Evolutionary conservation across 2,113 vertebrate genomes (phyloP).

Genomic region (Corythoichthys intestinalis): DNA sequence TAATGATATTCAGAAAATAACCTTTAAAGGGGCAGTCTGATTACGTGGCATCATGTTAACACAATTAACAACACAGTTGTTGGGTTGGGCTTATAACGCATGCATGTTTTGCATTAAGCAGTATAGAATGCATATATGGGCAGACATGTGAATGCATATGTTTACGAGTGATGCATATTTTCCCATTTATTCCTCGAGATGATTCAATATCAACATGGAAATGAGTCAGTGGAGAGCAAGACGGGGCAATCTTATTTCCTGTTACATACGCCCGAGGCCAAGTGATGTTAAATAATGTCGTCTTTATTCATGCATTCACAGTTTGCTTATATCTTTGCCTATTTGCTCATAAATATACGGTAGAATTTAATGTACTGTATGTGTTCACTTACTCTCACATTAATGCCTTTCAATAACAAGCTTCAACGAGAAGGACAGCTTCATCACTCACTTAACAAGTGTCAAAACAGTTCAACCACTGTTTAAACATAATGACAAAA

Average conservation of each 20-base stretch:
- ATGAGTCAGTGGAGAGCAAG: constrained; percentile 40
- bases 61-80: constrained; percentile 17
- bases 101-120: constrained; percentile 1
- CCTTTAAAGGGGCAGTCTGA: constrained; percentile 4
- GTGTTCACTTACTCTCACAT: background rate
- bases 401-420: background rate
- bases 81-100: background rate
- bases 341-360: background rate
- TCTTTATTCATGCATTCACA: constrained; percentile 5
- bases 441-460: background rate
- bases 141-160: background rate
- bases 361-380: background rate
- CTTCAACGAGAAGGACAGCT: background rate
- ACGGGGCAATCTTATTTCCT: constrained; percentile 35
- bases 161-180: constrained; percentile 15
- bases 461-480: background rate
- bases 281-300: constrained; percentile 4
- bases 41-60: constrained; percentile 13
- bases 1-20: constrained; percentile 20
- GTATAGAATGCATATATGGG: background rate
- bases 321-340: background rate
- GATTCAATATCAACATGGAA: constrained; percentile 41
- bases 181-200: constrained; percentile 31
- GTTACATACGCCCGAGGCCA: constrained; percentile 31
- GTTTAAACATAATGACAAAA: background rate